A percentile compares a stretch with the other conserved stretches of the same genome.
These are phyloP conservation scores for Bathynomus jamesi DNA, from an alignment of 1,140 invertebrate genomes.

Conservation along the genomic window DNA sequence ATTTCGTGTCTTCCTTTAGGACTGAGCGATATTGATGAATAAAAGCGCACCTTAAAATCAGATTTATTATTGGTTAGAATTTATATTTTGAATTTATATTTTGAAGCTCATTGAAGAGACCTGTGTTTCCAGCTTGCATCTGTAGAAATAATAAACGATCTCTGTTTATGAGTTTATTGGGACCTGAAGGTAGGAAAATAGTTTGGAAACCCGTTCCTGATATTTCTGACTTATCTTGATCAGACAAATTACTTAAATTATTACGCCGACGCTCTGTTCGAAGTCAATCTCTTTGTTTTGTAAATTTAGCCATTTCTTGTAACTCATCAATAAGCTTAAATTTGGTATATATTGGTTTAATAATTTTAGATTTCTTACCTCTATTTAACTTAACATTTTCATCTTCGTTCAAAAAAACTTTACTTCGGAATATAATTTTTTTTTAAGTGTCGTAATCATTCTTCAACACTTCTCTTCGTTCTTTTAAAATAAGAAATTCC, in stretches of 20 bases:
- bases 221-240: background rate
- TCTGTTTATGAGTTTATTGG: background rate
- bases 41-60: background rate
- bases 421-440: background rate
- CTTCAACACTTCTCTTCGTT: background rate
- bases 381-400: background rate
- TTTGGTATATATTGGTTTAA: background rate
- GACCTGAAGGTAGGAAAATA: background rate
- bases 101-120: background rate
- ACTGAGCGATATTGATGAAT: background rate
- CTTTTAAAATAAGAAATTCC: background rate
- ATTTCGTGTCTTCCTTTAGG: background rate
- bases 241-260: background rate
- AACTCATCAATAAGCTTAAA: background rate
- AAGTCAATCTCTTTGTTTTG: background rate
- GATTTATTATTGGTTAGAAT: background rate
- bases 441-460: background rate
- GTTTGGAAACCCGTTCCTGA: background rate
- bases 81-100: background rate
- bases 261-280: background rate
- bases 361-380: background rate
- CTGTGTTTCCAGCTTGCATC: background rate
- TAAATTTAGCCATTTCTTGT: background rate
- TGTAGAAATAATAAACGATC: background rate
- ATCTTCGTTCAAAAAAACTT: background rate